phyloP scores from a whole-genome alignment of 2,888 invertebrate species.

The Odontocolon sp. region DNA sequence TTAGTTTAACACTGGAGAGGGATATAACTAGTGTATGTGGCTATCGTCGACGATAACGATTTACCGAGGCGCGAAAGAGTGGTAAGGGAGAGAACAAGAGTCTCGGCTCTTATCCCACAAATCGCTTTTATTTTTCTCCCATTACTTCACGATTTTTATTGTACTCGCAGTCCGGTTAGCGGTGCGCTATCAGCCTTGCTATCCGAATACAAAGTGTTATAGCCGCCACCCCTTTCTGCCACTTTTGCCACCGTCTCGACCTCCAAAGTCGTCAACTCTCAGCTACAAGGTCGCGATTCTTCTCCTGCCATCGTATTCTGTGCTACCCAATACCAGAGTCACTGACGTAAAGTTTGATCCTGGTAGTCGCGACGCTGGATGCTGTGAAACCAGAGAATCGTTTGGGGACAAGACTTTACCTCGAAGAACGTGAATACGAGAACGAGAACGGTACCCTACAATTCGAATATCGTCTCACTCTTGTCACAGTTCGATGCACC shows the following conservation, averaged over 20 bases:
- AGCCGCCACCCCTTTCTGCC: not conserved
- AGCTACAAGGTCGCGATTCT: not conserved
- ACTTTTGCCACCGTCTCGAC: not conserved
- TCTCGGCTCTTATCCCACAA: constrained; percentile 16
- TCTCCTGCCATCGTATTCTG: not conserved
- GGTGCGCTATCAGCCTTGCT: not conserved
- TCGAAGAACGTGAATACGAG: too few species aligned
- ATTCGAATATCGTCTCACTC: too few species aligned
- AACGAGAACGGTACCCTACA: too few species aligned
- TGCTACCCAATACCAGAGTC: too few species aligned
- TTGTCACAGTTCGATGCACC: too few species aligned
- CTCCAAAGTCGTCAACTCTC: not conserved
- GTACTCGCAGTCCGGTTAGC: constrained; percentile 17
- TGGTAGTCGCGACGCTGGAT: not conserved
- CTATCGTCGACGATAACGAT: constrained; percentile 30
- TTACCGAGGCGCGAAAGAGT: constrained; percentile 4
- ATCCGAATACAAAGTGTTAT: constrained; percentile 39
- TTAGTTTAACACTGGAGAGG: too few species aligned
- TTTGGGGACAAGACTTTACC: too few species aligned
- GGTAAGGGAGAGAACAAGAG: not conserved
- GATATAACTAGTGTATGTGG: constrained; percentile 18
- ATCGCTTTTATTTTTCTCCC: constrained; percentile 34
- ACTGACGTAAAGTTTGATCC: too few species aligned
- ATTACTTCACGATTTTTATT: constrained; percentile 31
- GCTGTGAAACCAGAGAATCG: too few species aligned